Conservation (phyloP, 2,113 vertebrate genomes). For the Porphyrio hochstetteri region DNA sequence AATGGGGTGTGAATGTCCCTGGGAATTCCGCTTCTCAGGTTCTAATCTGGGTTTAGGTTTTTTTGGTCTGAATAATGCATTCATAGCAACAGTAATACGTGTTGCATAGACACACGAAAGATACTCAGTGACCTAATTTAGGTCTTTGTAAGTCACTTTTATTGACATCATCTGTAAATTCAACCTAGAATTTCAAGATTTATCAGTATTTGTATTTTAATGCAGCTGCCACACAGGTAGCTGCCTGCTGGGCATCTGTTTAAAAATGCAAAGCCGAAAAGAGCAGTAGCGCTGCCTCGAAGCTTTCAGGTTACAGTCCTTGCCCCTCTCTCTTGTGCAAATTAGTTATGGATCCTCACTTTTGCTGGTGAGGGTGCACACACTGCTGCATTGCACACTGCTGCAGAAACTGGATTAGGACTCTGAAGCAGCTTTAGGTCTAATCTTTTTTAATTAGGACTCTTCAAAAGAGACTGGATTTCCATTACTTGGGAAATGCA, state of each 20-base stretch:
- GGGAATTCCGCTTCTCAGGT: not conserved
- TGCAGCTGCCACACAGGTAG: not conserved
- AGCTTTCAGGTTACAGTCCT: not conserved
- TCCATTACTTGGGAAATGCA: not conserved
- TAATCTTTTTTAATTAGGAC: too few species aligned
- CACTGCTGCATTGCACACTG: not conserved
- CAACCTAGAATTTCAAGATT: not conserved
- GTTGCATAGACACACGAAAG: not conserved
- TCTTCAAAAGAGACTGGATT: too few species aligned
- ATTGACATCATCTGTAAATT: not conserved
- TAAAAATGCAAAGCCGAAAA: not conserved
- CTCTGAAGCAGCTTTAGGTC: not conserved
- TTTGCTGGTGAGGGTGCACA: not conserved
- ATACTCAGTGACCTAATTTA: not conserved
- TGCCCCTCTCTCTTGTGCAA: not conserved
- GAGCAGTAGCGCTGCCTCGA: not conserved
- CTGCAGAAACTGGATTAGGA: not conserved
- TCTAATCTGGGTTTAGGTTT: not conserved
- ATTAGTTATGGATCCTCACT: not conserved
- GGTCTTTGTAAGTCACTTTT: not conserved
- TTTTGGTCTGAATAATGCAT: not conserved
- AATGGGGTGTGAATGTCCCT: not conserved
- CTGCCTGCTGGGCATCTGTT: not conserved
- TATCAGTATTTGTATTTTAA: not conserved
- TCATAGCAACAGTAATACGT: not conserved